Evolutionary conservation across 1,140 invertebrate genomes (phyloP).

Genomic region (Zaprionus nigranus): DNA sequence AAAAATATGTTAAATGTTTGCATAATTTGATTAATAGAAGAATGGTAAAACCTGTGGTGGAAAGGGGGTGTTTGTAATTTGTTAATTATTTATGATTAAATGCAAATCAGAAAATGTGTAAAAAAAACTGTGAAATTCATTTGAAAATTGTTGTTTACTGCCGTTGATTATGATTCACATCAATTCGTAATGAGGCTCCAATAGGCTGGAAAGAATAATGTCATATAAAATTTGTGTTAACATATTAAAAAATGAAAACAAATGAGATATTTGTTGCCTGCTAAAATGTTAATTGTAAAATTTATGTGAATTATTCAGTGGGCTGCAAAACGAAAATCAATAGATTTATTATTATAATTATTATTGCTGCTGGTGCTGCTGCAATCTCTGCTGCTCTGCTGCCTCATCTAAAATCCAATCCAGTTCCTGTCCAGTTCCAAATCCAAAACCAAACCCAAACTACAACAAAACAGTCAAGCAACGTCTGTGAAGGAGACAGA

Average conservation of each 20-base stretch:
- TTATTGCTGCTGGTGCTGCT: slow-evolving; percentile 11
- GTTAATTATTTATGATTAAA: slow-evolving; percentile 69
- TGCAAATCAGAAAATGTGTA: slow-evolving; percentile 54
- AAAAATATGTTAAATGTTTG: slow-evolving; percentile 21
- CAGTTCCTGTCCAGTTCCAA: slow-evolving; percentile 54
- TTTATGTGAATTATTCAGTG: slow-evolving; percentile 67
- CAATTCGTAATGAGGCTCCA: slow-evolving; percentile 67
- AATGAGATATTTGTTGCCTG: slow-evolving; percentile 54
- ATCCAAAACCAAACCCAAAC: slow-evolving; percentile 73
- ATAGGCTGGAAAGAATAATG: slow-evolving; percentile 42
- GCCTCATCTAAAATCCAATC: slow-evolving; percentile 3
- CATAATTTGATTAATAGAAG: slow-evolving; percentile 68
- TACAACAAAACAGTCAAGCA: slow-evolving; percentile 65
- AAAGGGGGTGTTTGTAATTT: slow-evolving; percentile 20
- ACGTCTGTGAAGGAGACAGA: slow-evolving; percentile 59
- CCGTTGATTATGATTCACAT: slow-evolving; percentile 67
- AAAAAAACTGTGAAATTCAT: slow-evolving; percentile 19
- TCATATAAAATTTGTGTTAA: slow-evolving; percentile 18
- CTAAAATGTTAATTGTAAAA: slow-evolving; percentile 58
- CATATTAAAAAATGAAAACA: slow-evolving; percentile 48
- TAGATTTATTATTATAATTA: slow-evolving; percentile 69
- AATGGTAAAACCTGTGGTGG: slow-evolving; percentile 22
- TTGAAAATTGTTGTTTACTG: slow-evolving; percentile 53
- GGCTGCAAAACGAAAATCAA: slow-evolving; percentile 73
- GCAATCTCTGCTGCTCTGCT: slow-evolving; percentile 34